Base-by-base conservation (phyloP, 2,888 invertebrate genomes). In the Platycnemis pennipes region DNA sequence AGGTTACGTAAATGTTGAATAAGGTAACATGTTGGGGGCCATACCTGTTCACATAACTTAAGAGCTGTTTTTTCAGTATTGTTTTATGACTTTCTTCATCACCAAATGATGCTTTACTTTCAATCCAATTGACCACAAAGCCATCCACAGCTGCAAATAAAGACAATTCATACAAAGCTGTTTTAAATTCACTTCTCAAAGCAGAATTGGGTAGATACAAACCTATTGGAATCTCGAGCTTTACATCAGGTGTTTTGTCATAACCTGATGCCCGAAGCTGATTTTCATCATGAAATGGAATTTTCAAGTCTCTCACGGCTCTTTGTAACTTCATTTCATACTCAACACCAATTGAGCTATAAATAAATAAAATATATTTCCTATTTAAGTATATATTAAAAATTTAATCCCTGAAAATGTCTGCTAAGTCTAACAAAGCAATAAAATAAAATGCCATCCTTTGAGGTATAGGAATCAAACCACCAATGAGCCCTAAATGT, bases 61-160 rank as follows among this genome's bases (percentile, higher is more conserved):
- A 97, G 95, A 98, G 98, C 96, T 99, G 99, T 95, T 98, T 98
- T 95, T 98, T 98, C 94, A 98, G 97, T 96, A 99, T 99, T 22
- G 97, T 98, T 88, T 97, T 97, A 96, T 99, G 99, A 94, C 98
- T 97, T 95, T 98, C 98, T 95, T 97, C 97, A 96, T 99, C 98
- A 4, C 98, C 99, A 97, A 99, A 99, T n/a, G 98, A 97, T 0
- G 99, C 99, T 97, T 99, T 99, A 95, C 99, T 99, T 96, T 99
- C 99, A 95, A 99, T 98, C 99, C 99, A 99, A 96, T 99, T 98
- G 0, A 99, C 97, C 46, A 99, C 97, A 95, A 98, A 97, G 2
- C 98, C 98, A 96, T 98, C 98, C 45, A 99, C 97, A 53, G 98
- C 98, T 96, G 95, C 44, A 95, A 94, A 46, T 42, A 94, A 94